Evolutionary conservation across 2,888 invertebrate species (phyloP).

Genomic region (Melieria crassipennis): DNA sequence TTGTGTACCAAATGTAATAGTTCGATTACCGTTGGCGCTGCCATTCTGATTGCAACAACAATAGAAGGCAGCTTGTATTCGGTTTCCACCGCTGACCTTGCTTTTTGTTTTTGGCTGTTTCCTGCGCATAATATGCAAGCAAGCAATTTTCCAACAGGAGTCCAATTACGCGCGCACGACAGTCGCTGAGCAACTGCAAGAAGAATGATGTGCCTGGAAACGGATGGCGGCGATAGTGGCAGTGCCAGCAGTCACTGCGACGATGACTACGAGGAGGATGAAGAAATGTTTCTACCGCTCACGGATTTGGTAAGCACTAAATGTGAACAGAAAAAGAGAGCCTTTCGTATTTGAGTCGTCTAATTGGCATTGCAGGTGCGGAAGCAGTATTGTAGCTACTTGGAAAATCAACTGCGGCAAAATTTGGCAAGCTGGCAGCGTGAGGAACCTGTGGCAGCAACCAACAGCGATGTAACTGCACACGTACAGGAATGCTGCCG

Average conservation of each 20-base stretch:
- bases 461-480: neutral
- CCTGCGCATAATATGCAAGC: too few relatives aligned
- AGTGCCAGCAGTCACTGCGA: neutral
- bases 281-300: slow-evolving; percentile 40
- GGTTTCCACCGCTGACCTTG: too few relatives aligned
- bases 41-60: too few relatives aligned
- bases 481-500: slow-evolving; percentile 46
- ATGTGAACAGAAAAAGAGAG: neutral
- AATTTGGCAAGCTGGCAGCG: slow-evolving; percentile 45
- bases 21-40: too few relatives aligned
- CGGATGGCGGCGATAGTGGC: neutral
- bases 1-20: too few relatives aligned
- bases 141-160: too few relatives aligned
- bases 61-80: too few relatives aligned
- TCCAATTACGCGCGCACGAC: too few relatives aligned
- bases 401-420: slow-evolving; percentile 55
- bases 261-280: slow-evolving; percentile 1
- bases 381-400: slow-evolving; percentile 54
- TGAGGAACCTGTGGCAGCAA: neutral
- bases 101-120: too few relatives aligned
- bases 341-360: neutral
- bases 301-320: slow-evolving; percentile 41
- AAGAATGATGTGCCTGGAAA: slow-evolving; percentile 1
- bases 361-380: slow-evolving; percentile 51
- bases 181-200: neutral